Conservation (phyloP, 1,140 invertebrate genomes). For the Homalodisca vitripennis region DNA sequence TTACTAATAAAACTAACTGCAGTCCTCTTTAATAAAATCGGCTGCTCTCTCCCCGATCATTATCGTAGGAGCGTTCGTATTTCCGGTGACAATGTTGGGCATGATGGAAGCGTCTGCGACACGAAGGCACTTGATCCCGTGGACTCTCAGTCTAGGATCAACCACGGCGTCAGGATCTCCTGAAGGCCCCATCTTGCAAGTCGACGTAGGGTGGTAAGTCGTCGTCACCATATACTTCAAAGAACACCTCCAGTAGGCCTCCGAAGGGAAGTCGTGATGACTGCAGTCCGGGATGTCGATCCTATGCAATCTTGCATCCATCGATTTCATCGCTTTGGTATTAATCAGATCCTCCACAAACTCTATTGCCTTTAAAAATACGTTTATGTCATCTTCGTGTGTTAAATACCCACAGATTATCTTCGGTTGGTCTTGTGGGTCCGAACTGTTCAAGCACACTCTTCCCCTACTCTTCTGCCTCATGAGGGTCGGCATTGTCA, state of each 20-base stretch:
- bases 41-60: constrained; percentile 60
- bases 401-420: constrained; percentile 58
- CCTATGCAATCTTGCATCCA: constrained; percentile 34
- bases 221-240: constrained; percentile 38
- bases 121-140: constrained; percentile 46
- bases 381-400: constrained; percentile 34
- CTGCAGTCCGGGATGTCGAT: constrained; percentile 31
- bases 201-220: constrained; percentile 65
- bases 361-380: constrained; percentile 56
- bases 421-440: constrained; percentile 58
- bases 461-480: constrained; percentile 52
- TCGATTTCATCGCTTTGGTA: constrained; percentile 58
- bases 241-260: constrained; percentile 49
- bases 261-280: constrained; percentile 39
- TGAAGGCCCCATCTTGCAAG: constrained; percentile 57
- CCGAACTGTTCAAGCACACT: constrained; percentile 48
- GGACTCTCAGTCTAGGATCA: constrained; percentile 49
- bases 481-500: constrained; percentile 50
- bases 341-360: constrained; percentile 47
- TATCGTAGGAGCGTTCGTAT: constrained; percentile 50
- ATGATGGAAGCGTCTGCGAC: constrained; percentile 50
- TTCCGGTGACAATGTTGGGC: constrained; percentile 28
- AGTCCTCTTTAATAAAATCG: constrained; percentile 53
- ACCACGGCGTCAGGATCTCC: constrained; percentile 51
- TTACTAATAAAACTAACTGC: too few species aligned